phyloP scores from a whole-genome alignment of 2,888 invertebrate genomes.

The Scaptomyza tumidula region DNA sequence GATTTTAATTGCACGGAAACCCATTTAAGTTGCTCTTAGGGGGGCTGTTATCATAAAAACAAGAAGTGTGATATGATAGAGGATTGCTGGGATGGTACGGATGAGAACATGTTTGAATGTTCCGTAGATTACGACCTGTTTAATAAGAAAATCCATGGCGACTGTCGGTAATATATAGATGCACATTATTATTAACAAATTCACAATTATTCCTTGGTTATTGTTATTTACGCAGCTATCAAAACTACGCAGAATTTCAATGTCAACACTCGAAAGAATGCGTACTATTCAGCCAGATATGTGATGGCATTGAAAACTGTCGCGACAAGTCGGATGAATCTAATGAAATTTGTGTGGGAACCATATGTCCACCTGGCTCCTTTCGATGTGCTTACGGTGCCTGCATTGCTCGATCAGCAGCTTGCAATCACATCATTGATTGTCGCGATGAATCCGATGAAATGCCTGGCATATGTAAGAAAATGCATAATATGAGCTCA shows the following conservation, averaged over 20 bases:
- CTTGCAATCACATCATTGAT: slow-evolving; percentile 31
- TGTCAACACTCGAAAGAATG: slow-evolving; percentile 24
- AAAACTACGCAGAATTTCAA: neutral
- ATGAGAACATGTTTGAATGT: slow-evolving; percentile 23
- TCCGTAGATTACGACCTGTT: accelerated
- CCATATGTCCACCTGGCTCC: slow-evolving; percentile 61
- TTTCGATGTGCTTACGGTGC: slow-evolving; percentile 76
- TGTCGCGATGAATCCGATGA: slow-evolving; percentile 53
- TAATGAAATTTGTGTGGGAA: slow-evolving; percentile 61
- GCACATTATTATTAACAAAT: neutral
- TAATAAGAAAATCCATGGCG: neutral
- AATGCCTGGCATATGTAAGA: slow-evolving; percentile 20
- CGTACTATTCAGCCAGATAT: neutral
- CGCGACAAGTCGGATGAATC: slow-evolving; percentile 73
- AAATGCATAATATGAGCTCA: neutral
- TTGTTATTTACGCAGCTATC: neutral
- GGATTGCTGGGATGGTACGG: slow-evolving; percentile 40
- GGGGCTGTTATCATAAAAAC: slow-evolving; percentile 7
- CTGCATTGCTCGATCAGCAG: slow-evolving; percentile 22
- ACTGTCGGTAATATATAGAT: slow-evolving; percentile 4
- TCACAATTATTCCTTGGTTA: no score
- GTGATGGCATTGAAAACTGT: slow-evolving; percentile 57
- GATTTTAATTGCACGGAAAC: neutral
- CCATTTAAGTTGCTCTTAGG: slow-evolving; percentile 31
- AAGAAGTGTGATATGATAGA: slow-evolving; percentile 14